These are phyloP conservation scores for Indicator indicator DNA, from an alignment of 2,113 vertebrate species.

Conservation along the genomic window DNA sequence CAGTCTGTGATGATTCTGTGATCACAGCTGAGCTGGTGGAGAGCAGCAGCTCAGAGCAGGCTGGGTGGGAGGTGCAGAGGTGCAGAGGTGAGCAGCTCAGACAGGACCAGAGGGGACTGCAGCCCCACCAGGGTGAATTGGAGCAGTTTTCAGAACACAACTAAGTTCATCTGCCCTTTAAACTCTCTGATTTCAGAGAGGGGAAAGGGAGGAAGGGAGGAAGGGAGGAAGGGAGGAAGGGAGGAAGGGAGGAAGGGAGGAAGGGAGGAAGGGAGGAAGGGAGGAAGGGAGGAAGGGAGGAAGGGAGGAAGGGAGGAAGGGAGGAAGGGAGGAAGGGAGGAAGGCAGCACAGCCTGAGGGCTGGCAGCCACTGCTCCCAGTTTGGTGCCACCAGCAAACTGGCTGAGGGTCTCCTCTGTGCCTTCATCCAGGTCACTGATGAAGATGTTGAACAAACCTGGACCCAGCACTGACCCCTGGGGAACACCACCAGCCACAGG, in stretches of 20 bases:
- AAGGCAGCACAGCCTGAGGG: no score
- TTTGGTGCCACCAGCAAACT: no score
- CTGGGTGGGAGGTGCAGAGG: background rate
- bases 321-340: rapidly evolving
- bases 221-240: background rate
- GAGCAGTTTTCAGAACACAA: background rate
- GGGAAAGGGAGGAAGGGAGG: rapidly evolving
- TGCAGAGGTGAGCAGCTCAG: background rate
- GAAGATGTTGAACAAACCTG: no score
- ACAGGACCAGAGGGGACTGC: background rate
- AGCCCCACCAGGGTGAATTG: background rate
- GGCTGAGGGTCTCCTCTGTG: no score
- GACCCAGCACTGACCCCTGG: no score
- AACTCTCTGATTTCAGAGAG: no score
- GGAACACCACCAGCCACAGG: no score
- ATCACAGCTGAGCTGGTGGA: background rate
- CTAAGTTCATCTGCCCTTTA: background rate
- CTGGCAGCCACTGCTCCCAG: no score
- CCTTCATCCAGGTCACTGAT: no score
- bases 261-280: rapidly evolving
- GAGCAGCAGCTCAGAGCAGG: background rate
- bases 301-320: rapidly evolving
- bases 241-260: background rate
- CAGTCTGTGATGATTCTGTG: no score
- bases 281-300: rapidly evolving